These are phyloP conservation scores for Diploptera punctata DNA, from an alignment of 2,888 invertebrate genomes.

Conservation along the genomic window DNA sequence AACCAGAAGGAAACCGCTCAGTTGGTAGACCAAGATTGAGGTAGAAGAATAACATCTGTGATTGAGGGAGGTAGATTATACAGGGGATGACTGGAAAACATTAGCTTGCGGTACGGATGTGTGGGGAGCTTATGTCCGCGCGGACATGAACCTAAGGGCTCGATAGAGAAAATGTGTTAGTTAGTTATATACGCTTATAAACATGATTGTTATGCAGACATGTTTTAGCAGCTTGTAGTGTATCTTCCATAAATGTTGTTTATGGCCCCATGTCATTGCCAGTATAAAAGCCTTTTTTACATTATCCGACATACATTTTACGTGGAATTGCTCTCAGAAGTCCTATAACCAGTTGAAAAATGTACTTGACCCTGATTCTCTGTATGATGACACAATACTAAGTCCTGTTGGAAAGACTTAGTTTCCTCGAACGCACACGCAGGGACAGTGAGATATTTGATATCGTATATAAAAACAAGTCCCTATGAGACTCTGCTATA, in stretches of 20 bases:
- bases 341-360: not conserved
- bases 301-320: not conserved
- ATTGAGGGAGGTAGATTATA: no score
- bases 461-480: not conserved
- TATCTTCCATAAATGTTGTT: constrained; percentile 7
- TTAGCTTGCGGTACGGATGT: no score
- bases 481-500: not conserved
- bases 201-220: no score
- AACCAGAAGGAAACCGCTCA: no score
- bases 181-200: no score
- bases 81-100: no score
- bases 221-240: no score
- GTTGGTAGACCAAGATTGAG: no score
- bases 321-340: not conserved
- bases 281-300: not conserved
- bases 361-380: not conserved
- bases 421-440: not conserved
- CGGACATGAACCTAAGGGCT: no score
- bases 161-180: no score
- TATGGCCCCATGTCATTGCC: not conserved
- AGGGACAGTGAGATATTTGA: constrained; percentile 9
- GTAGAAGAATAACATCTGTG: no score
- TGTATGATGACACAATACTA: not conserved
- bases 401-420: not conserved
- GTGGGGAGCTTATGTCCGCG: no score